Conservation (phyloP, 2,888 invertebrate genomes). For the Myopa tessellatipennis region DNA sequence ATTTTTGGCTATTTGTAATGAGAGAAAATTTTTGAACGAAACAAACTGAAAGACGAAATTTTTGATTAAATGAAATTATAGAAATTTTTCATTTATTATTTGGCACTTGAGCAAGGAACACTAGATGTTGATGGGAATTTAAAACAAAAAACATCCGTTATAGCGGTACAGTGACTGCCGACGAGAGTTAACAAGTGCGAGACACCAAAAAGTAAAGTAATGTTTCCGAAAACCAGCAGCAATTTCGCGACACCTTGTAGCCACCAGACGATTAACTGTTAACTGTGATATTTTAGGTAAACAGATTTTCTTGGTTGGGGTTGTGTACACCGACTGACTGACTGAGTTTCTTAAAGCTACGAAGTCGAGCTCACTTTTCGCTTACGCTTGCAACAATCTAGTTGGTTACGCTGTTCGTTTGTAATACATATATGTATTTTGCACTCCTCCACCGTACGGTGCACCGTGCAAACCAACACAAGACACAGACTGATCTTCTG, state of each 20-base stretch:
- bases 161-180: constrained; percentile 28
- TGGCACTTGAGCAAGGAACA: constrained; percentile 48
- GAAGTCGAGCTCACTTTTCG: neutral
- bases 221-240: neutral
- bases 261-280: constrained; percentile 1
- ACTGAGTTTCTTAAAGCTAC: neutral
- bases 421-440: neutral
- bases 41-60: constrained; percentile 49
- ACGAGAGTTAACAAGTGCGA: constrained; percentile 24
- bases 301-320: neutral
- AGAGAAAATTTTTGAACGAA: constrained; percentile 50
- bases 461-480: constrained; percentile 16
- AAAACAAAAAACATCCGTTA: constrained; percentile 28
- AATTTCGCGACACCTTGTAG: neutral
- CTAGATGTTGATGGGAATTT: constrained; percentile 42
- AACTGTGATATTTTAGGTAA: neutral
- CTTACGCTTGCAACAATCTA: neutral
- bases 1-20: constrained; percentile 48
- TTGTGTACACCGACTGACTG: neutral
- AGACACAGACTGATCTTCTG: neutral
- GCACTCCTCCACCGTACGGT: constrained; percentile 20
- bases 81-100: constrained; percentile 42
- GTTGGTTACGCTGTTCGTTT: constrained; percentile 12
- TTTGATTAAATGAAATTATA: constrained; percentile 43
- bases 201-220: neutral